phyloP scores from a whole-genome alignment of 2,888 invertebrate species.

The Apamea monoglypha region DNA sequence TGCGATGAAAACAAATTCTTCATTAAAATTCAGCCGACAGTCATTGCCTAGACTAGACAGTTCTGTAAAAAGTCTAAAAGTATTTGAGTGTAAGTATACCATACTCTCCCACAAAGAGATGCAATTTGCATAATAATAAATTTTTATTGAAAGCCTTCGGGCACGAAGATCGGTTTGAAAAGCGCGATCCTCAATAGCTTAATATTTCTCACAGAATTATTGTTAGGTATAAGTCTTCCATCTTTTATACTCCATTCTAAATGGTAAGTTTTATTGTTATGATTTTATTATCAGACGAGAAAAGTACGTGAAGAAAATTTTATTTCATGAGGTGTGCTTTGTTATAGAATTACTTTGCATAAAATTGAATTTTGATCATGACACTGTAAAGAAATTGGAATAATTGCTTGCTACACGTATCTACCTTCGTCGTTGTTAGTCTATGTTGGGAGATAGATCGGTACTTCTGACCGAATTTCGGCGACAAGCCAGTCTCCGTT shows the following conservation, averaged over 20 bases:
- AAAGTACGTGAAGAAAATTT: slow-evolving; percentile 57
- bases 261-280: slow-evolving; percentile 63
- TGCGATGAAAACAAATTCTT: slow-evolving; percentile 41
- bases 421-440: background rate
- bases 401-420: background rate
- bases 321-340: slow-evolving; percentile 32
- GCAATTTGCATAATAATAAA: slow-evolving; percentile 89
- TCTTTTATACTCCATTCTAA: slow-evolving; percentile 54
- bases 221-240: slow-evolving; percentile 35
- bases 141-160: slow-evolving; percentile 82
- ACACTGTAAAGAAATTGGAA: slow-evolving; percentile 22
- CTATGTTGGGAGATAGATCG: background rate
- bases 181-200: slow-evolving; percentile 74
- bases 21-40: slow-evolving; percentile 52
- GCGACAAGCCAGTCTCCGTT: no score
- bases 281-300: slow-evolving; percentile 61
- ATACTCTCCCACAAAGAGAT: slow-evolving; percentile 80
- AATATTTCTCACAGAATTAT: slow-evolving; percentile 60
- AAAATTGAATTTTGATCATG: slow-evolving; percentile 53
- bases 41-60: slow-evolving; percentile 63
- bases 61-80: slow-evolving; percentile 73
- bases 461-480: background rate
- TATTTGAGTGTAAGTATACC: slow-evolving; percentile 77
- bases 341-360: slow-evolving; percentile 49
- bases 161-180: slow-evolving; percentile 75